A percentile compares a stretch with the other conserved stretches of the same genome.
phyloP scores from a whole-genome alignment of 2,113 vertebrate genomes.

The Myxocyprinus asiaticus region DNA sequence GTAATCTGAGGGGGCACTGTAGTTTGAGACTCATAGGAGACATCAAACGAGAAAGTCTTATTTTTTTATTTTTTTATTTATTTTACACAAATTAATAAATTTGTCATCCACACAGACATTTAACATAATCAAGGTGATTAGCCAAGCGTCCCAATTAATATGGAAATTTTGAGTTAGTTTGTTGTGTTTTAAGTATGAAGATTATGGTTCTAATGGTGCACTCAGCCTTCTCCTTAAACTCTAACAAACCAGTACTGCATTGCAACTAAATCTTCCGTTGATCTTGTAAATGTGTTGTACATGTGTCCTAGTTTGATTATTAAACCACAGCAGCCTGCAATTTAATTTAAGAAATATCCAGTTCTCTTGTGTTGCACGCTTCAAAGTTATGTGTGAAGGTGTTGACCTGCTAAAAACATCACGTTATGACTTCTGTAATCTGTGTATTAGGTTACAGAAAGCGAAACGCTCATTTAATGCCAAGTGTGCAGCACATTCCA shows the following conservation, averaged over 20 bases:
- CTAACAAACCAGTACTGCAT: neutral
- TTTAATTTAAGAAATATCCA: too few species aligned
- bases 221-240: slow-evolving; percentile 24
- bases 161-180: slow-evolving; percentile 35
- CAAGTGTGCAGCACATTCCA: too few species aligned
- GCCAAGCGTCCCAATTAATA: slow-evolving; percentile 40
- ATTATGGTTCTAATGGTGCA: slow-evolving; percentile 1
- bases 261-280: too few species aligned
- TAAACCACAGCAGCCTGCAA: too few species aligned
- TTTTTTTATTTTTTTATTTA: neutral
- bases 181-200: slow-evolving; percentile 14
- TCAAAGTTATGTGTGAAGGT: too few species aligned
- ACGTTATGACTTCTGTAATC: too few species aligned
- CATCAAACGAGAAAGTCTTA: neutral
- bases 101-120: slow-evolving; percentile 15
- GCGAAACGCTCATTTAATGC: too few species aligned
- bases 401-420: too few species aligned
- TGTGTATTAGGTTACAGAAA: too few species aligned
- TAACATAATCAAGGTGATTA: slow-evolving; percentile 38
- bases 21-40: neutral
- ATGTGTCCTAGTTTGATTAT: too few species aligned
- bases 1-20: slow-evolving; percentile 1
- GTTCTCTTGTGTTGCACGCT: too few species aligned
- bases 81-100: slow-evolving; percentile 21
- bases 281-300: too few species aligned